These are phyloP conservation scores for Coregonus sp. DNA, from an alignment of 2,797 vertebrate species.

Conservation along the genomic window DNA sequence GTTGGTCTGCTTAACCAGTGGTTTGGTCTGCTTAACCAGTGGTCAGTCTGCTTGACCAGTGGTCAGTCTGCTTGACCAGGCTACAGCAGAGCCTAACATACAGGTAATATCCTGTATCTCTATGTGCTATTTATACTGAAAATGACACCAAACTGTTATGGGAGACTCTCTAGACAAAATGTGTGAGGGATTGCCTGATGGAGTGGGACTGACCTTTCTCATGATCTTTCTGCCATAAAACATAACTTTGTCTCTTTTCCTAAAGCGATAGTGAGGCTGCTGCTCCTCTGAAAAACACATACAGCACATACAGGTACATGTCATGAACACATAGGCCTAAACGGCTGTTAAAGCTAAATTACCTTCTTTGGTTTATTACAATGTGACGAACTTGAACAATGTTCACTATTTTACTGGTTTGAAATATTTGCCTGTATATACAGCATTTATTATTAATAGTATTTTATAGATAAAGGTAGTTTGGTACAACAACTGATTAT, in stretches of 20 bases:
- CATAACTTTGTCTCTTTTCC: slow-evolving; percentile 91
- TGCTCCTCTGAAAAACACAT: slow-evolving; percentile 72
- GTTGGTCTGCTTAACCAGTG: too few relatives aligned
- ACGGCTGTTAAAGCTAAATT: neutral
- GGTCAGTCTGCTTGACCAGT: too few relatives aligned
- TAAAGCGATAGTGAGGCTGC: slow-evolving; percentile 87
- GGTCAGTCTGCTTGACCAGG: too few relatives aligned
- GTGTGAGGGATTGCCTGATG: neutral
- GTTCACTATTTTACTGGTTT: neutral
- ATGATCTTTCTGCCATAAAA: slow-evolving; percentile 96
- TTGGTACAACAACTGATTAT: neutral
- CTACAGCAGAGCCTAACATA: too few relatives aligned
- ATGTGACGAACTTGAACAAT: neutral
- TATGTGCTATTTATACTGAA: too few relatives aligned
- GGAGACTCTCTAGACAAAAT: neutral
- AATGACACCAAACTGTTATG: neutral
- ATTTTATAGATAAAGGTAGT: neutral
- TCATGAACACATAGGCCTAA: neutral
- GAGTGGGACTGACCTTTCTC: slow-evolving; percentile 81
- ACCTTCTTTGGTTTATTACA: neutral
- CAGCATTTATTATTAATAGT: neutral
- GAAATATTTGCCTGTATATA: neutral
- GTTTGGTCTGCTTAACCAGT: too few relatives aligned
- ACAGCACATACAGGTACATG: neutral
- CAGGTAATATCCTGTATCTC: too few relatives aligned